These are phyloP conservation scores for Balearica regulorum DNA, from an alignment of 2,797 vertebrate species.

Conservation along the genomic window DNA sequence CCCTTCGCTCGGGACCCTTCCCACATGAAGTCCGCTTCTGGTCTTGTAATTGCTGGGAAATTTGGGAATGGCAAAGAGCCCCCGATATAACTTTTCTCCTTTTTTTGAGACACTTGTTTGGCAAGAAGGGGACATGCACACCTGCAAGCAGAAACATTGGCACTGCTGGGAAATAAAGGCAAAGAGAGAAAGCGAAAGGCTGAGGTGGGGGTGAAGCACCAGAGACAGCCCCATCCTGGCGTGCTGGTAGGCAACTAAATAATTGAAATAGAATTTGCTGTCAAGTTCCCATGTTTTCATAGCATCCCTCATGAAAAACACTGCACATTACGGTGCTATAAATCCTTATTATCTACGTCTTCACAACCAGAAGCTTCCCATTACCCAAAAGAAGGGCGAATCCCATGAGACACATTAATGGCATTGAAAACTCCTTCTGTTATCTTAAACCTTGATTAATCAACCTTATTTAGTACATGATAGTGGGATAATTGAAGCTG, in stretches of 20 bases:
- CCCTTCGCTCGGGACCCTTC: background rate
- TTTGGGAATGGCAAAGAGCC: background rate
- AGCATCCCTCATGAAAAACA: background rate
- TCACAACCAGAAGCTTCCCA: slow-evolving; percentile 33
- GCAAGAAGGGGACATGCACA: background rate
- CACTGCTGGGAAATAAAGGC: background rate
- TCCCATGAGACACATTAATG: background rate
- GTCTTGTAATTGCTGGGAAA: background rate
- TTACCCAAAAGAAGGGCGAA: slow-evolving; percentile 36
- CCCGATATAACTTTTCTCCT: background rate
- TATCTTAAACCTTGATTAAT: slow-evolving; percentile 46
- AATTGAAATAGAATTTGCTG: slow-evolving; percentile 12
- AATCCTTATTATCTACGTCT: slow-evolving; percentile 30
- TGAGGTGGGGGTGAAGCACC: background rate
- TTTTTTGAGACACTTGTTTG: background rate
- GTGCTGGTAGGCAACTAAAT: background rate
- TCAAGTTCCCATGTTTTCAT: background rate
- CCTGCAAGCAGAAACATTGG: background rate
- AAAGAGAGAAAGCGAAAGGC: background rate
- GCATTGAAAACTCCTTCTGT: slow-evolving; percentile 33
- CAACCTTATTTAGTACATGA: slow-evolving; percentile 26
- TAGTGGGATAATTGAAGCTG: slow-evolving; percentile 23
- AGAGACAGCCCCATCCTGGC: background rate
- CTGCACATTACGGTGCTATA: background rate
- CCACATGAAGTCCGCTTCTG: background rate